phyloP scores from a whole-genome alignment of 2,797 vertebrate species.

The Hylomyscus alleni region DNA sequence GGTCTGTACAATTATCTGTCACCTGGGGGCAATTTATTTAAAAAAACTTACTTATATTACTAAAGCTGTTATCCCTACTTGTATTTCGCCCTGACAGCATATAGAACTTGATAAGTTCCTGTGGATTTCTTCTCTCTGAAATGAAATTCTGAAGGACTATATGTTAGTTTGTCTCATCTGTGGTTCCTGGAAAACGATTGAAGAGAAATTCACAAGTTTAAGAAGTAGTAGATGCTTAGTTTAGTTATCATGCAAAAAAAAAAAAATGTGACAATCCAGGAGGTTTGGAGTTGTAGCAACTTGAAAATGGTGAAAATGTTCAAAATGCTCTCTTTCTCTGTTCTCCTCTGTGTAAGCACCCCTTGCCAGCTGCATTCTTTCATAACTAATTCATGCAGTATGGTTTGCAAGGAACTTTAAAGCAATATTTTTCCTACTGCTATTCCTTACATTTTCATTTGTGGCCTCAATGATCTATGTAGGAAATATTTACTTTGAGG shows the following conservation, averaged over 20 bases:
- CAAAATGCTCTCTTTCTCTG: slow-evolving; percentile 50
- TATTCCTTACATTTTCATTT: slow-evolving; percentile 81
- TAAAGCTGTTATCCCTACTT: slow-evolving; percentile 44
- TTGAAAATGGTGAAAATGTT: slow-evolving; percentile 66
- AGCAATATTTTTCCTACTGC: slow-evolving; percentile 77
- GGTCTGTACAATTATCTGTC: slow-evolving; percentile 61
- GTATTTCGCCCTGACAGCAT: slow-evolving; percentile 18
- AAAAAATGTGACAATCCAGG: slow-evolving; percentile 23
- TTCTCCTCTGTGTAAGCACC: slow-evolving; percentile 51
- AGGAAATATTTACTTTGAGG: slow-evolving; percentile 87
- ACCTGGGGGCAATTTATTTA: slow-evolving; percentile 48
- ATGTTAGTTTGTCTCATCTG: slow-evolving; percentile 36
- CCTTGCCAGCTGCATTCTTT: slow-evolving; percentile 70
- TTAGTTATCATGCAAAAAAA: slow-evolving; percentile 37
- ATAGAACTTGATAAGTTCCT: slow-evolving; percentile 39
- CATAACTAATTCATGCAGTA: slow-evolving; percentile 82
- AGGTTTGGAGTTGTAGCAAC: slow-evolving; percentile 47
- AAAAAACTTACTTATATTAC: slow-evolving; percentile 51
- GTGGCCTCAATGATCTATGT: slow-evolving; percentile 79
- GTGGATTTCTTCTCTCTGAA: slow-evolving; percentile 58
- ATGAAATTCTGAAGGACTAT: neutral
- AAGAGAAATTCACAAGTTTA: slow-evolving; percentile 58
- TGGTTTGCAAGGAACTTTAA: slow-evolving; percentile 81
- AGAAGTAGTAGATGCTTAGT: slow-evolving; percentile 6
- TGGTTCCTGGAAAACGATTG: slow-evolving; percentile 48